Evolutionary conservation across 1,140 invertebrate genomes (phyloP), one percentile per base, ranked within the genome.

Genomic region (Pseudomyrmex dendroicus): DNA sequence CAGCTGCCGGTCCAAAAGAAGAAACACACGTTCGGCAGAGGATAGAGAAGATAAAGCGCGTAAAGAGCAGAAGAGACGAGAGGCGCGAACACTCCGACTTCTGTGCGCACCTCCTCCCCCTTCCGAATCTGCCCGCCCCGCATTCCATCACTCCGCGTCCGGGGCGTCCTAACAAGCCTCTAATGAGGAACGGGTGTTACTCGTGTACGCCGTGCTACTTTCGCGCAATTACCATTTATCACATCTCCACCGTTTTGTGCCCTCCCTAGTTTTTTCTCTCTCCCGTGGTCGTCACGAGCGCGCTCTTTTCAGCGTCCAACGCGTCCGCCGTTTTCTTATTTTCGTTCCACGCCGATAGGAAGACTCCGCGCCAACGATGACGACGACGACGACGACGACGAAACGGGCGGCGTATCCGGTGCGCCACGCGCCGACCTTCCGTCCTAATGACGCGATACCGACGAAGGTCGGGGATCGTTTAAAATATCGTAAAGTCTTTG

Each of bases 121-220:
- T 35, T 0, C 35, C n/a, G 73, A 52, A 68, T 83, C 64, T 50
- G 5, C 35, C 35, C 73, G 70, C 78, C 62, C n/a, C 87, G 86
- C 89, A 91, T 93, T 93, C 88, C 91, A 91, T 91, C 89, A 89
- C 87, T 89, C 84, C 84, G 73, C 86, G 89, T 83, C 80, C 89
- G 83, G 87, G 20, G 88, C 87, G 83, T 84, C 82, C 78, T 92
- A 92, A 93, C 92, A 92, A 94, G 92, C 90, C 89, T 91, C 89
- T 93, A 94, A 94, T 93, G 92, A 93, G 92, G 89, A 92, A 92
- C 92, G 91, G 91, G 89, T 93, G 92, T 92, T 88, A 89, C 82
- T 90, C 89, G 86, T 89, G 86, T 91, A 88, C 86, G 88, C 83
- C 85, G 88, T 87, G 87, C 87, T 88, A 84, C 88, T 92, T 92